These are phyloP conservation scores for Stegana nigrithorax DNA, from an alignment of 2,888 invertebrate species.

Conservation along the genomic window DNA sequence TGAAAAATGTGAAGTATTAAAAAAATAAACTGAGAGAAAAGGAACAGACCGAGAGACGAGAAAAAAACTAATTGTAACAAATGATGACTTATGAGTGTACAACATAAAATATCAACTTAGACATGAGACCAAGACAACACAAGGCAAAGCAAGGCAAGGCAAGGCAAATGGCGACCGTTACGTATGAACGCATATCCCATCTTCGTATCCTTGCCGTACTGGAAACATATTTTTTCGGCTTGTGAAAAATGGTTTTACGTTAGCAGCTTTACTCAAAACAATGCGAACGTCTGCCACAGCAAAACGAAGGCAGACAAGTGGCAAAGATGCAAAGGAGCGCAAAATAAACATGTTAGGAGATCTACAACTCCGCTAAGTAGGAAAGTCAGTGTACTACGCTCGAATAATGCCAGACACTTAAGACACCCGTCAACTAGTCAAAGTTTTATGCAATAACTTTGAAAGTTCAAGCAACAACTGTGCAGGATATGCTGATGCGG, in stretches of 20 bases:
- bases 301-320: background rate
- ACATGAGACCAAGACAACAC: background rate
- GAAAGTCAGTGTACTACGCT: background rate
- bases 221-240: too few species aligned
- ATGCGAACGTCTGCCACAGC: background rate
- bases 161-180: too few species aligned
- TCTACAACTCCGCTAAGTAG: background rate
- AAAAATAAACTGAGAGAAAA: background rate
- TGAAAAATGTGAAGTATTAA: conserved; percentile 11
- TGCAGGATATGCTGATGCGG: too few species aligned
- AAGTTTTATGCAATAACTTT: background rate
- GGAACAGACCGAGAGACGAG: background rate
- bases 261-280: background rate
- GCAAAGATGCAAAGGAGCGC: too few species aligned
- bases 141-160: background rate
- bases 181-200: too few species aligned
- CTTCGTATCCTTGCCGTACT: too few species aligned
- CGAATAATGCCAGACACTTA: background rate
- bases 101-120: background rate
- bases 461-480: too few species aligned
- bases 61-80: conserved; percentile 18
- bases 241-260: too few species aligned
- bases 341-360: background rate
- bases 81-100: conserved; percentile 14
- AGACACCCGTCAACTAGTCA: background rate